These are phyloP conservation scores for Myotis daubentonii DNA, from an alignment of 2,797 vertebrate genomes.

Conservation along the genomic window DNA sequence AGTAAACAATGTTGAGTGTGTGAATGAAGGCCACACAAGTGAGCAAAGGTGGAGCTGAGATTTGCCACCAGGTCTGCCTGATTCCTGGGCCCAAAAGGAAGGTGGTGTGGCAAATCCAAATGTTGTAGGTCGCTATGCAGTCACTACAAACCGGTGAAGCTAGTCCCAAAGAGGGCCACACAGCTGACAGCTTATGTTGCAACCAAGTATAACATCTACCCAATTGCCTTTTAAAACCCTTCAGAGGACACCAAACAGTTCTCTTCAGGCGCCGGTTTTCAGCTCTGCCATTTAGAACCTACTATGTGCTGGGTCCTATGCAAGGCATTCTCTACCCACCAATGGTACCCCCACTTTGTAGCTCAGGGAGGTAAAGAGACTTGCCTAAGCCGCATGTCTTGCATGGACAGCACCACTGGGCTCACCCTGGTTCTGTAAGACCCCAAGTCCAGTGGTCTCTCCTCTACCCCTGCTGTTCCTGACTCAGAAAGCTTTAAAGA, in stretches of 20 bases:
- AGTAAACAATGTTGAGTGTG: background rate
- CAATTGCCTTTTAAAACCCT: background rate
- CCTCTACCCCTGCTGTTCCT: background rate
- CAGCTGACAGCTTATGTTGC: background rate
- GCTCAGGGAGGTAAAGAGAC: background rate
- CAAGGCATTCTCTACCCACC: background rate
- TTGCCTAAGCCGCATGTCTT: background rate
- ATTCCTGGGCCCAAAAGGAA: background rate
- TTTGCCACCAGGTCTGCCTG: background rate
- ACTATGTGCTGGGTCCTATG: rapidly evolving
- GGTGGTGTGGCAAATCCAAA: background rate
- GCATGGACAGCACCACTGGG: rapidly evolving
- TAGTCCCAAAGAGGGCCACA: background rate
- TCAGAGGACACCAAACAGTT: background rate
- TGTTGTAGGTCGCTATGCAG: rapidly evolving
- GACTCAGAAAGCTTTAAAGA: background rate
- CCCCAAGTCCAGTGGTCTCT: background rate
- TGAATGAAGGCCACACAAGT: background rate
- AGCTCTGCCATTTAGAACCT: background rate
- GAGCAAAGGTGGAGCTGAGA: background rate
- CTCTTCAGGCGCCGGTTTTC: background rate
- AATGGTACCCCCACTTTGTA: background rate
- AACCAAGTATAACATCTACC: background rate
- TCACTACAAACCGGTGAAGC: background rate
- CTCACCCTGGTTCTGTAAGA: background rate